Conservation (phyloP, 2,888 invertebrate species). For the Conus canariensis region DNA sequence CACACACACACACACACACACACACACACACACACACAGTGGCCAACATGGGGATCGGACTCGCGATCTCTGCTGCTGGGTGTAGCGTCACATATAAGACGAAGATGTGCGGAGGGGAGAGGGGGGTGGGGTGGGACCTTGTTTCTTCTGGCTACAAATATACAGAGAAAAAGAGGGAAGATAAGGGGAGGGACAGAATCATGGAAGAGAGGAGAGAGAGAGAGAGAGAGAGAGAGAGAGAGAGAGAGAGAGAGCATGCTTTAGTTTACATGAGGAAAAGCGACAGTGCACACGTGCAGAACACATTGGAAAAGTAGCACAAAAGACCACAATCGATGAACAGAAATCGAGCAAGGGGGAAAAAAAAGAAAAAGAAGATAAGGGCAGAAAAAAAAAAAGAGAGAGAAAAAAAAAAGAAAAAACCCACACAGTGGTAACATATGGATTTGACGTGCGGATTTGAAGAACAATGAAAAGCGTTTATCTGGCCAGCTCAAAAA, state of each 20-base stretch:
- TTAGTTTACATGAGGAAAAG: too few species aligned
- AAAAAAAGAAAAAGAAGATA: not conserved
- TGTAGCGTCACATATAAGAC: too few species aligned
- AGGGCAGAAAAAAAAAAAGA: too few species aligned
- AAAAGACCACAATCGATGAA: not conserved
- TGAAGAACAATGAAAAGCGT: conserved; percentile 2
- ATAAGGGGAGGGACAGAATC: not conserved
- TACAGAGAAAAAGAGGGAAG: not conserved
- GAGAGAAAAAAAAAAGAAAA: too few species aligned
- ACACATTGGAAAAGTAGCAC: not conserved
- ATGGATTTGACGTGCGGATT: not conserved
- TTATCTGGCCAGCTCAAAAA: not conserved
- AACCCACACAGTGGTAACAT: not conserved
- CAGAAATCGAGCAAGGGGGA: not conserved
- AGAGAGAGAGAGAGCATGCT: too few species aligned
- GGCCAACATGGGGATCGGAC: too few species aligned
- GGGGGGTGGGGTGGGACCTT: not conserved
- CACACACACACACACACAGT: too few species aligned
- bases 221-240: not conserved
- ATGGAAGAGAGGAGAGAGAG: not conserved
- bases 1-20: too few species aligned
- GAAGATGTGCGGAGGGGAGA: not conserved
- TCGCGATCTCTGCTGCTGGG: too few species aligned
- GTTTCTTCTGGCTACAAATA: not conserved
- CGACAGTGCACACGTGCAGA: too few species aligned